Percentiles rank a stretch among this genome's conserved stretches.
Conservation (phyloP, 2,888 invertebrate genomes). For the Coecobrya sp. region DNA sequence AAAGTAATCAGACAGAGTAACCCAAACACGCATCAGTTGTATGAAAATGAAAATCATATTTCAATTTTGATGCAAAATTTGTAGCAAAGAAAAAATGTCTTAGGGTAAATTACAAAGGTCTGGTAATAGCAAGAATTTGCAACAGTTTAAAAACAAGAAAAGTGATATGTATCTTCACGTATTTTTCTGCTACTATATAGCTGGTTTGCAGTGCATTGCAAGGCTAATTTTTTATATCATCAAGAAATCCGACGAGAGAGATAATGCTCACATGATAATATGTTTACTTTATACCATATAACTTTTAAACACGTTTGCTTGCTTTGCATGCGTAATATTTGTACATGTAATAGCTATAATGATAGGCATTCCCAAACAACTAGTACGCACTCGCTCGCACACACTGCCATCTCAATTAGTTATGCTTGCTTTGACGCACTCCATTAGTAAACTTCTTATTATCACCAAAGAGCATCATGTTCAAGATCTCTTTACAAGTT, state of each 20-base stretch:
- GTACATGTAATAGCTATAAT: slow-evolving; percentile 48
- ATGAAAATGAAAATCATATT: slow-evolving; percentile 45
- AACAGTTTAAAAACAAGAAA: slow-evolving; percentile 46
- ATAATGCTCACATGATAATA: slow-evolving; percentile 58
- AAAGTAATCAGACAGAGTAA: slow-evolving; percentile 66
- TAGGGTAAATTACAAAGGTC: neutral
- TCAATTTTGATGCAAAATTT: slow-evolving; percentile 58
- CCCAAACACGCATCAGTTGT: slow-evolving; percentile 53
- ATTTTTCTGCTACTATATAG: slow-evolving; percentile 10
- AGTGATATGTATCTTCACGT: neutral
- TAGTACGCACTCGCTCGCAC: slow-evolving; percentile 56
- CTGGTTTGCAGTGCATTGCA: slow-evolving; percentile 5
- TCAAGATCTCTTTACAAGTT: neutral
- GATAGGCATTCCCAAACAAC: slow-evolving; percentile 32
- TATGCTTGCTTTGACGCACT: slow-evolving; percentile 78
- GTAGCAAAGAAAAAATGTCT: slow-evolving; percentile 50
- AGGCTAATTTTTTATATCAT: slow-evolving; percentile 53
- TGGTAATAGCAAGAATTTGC: neutral
- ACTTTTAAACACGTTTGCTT: slow-evolving; percentile 47
- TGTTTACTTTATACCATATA: slow-evolving; percentile 33
- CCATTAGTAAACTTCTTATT: slow-evolving; percentile 72
- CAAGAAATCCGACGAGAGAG: slow-evolving; percentile 46
- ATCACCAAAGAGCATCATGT: slow-evolving; percentile 58
- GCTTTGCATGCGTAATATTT: slow-evolving; percentile 57
- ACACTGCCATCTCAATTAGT: slow-evolving; percentile 77